A percentile compares a stretch with the other conserved stretches of the same genome.
These are phyloP conservation scores for Rhagoletis pomonella DNA, from an alignment of 1,140 invertebrate genomes.

Conservation along the genomic window DNA sequence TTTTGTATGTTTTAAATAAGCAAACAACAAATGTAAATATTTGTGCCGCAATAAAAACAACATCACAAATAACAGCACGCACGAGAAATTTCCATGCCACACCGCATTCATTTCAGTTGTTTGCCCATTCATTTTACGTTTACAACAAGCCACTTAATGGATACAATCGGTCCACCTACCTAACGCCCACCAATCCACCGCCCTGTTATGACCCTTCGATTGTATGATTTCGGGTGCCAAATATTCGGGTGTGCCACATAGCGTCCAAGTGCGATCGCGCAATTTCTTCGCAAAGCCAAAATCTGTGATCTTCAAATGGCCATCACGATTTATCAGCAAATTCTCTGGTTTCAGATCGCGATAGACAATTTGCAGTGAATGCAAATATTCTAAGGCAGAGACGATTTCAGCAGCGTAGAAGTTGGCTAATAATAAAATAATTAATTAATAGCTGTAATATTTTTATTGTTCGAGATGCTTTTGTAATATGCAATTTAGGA, in stretches of 20 bases:
- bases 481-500: background rate
- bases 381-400: constrained; percentile 94
- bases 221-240: constrained; percentile 97
- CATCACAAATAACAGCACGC: background rate
- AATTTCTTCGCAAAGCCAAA: constrained; percentile 98
- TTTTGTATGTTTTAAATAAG: background rate
- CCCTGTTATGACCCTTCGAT: constrained; percentile 97
- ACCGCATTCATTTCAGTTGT: background rate
- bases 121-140: background rate
- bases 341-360: constrained; percentile 86
- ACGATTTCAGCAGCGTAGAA: constrained; percentile 98
- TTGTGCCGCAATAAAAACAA: background rate
- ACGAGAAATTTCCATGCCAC: background rate
- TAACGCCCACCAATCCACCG: constrained; percentile 98
- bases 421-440: constrained; percentile 76
- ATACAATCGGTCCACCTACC: constrained; percentile 75
- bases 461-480: background rate
- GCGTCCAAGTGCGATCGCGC: constrained; percentile 94
- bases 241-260: constrained; percentile 97
- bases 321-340: constrained; percentile 91
- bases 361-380: constrained; percentile 90
- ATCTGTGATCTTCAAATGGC: constrained; percentile 97
- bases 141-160: background rate
- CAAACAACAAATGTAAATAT: constrained; percentile 12
- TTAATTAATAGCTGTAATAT: constrained; percentile 8